These are phyloP conservation scores for Leguminivora glycinivorella DNA, from an alignment of 1,140 invertebrate genomes.

Conservation along the genomic window DNA sequence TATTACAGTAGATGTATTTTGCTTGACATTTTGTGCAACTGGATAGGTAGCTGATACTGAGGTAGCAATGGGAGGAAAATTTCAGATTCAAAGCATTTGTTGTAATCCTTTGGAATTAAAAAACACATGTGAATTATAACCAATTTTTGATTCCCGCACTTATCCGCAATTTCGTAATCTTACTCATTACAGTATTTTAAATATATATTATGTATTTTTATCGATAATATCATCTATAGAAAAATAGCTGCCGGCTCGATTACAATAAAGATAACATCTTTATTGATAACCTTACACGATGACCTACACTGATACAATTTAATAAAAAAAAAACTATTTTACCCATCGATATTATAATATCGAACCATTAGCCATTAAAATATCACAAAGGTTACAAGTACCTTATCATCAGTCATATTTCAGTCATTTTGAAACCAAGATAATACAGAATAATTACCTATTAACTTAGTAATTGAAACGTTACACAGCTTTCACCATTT, in stretches of 20 bases:
- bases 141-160: too few species aligned
- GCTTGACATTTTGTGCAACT: too few species aligned
- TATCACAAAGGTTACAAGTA: not conserved
- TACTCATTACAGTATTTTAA: too few species aligned
- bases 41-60: too few species aligned
- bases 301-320: not conserved
- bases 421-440: not conserved
- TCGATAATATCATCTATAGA: not conserved
- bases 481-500: conserved; percentile 20
- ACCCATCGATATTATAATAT: not conserved
- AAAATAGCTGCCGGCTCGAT: not conserved
- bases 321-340: not conserved
- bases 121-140: too few species aligned
- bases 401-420: not conserved
- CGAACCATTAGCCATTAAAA: not conserved
- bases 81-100: too few species aligned
- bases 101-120: too few species aligned
- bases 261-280: not conserved
- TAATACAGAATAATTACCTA: not conserved
- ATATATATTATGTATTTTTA: too few species aligned
- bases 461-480: conserved; percentile 24
- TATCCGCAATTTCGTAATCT: too few species aligned
- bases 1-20: too few species aligned
- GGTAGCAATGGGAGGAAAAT: too few species aligned
- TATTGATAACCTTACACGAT: not conserved